Base-by-base conservation (phyloP, 1,140 invertebrate genomes). In the Druon quercuslanigerum region DNA sequence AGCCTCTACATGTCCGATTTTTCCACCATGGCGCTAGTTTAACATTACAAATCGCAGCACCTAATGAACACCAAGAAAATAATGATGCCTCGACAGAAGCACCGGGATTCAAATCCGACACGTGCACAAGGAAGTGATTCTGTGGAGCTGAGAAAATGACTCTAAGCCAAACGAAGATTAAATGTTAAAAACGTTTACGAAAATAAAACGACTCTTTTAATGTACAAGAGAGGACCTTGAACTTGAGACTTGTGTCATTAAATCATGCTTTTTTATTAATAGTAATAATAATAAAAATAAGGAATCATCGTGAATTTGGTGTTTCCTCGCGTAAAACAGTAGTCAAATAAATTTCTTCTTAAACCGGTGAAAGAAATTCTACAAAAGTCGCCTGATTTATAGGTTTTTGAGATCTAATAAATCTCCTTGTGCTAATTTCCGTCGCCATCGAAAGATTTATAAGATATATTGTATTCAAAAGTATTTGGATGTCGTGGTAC, bases 71-170 rank as follows among this genome's bases (percentile, higher is more conserved):
- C 71, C 75, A 74, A 52, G 78, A 78, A 81, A 81, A 80, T 78
- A 75, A 60, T 51, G 14, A 71, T 60, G 54, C 19, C 54, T 13
- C 80, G 84, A 80, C 86, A 66, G 85, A 84, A 85, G 78, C 84
- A 85, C 75, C 78, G 82, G 85, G 80, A 85, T 87, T 85, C 85
- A 84, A 86, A 82, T 84, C 77, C 84, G 74, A 81, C 83, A 81
- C 84, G 78, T 79, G 77, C 79, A 81, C 84, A 87, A 87, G 83
- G 83, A 87, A 86, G 78, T 79, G 78, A 79, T 54, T 14, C 52
- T 54, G 52, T 54, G n/a, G 19, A 54, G 52, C 16, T 54, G 52
- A 4, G n/a, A 54, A 54, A 54, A 54, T 54, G n/a, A n/a, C 52
- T 54, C n/a, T 19, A 3, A 54, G 52, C 17, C 52, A 54, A 54